Conservation (phyloP, 2,113 vertebrate genomes). For the Benitochromis conjunctus region DNA sequence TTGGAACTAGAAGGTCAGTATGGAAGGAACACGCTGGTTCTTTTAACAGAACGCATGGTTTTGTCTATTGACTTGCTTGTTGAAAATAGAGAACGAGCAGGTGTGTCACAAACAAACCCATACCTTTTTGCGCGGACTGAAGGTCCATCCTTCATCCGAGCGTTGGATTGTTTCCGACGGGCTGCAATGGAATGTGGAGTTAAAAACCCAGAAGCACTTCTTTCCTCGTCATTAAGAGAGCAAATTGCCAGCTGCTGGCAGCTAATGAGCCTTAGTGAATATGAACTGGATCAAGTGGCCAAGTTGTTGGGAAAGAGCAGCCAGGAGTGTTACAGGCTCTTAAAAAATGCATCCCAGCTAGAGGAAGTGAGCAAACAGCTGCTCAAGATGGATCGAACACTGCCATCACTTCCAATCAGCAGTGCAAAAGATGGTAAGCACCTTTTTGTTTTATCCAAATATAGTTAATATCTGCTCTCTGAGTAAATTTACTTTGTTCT, state of each 20-base stretch:
- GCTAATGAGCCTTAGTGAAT: constrained; percentile 57
- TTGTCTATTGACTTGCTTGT: constrained; percentile 56
- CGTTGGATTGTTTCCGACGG: constrained; percentile 62
- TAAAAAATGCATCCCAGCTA: constrained; percentile 36
- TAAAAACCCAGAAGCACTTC: constrained; percentile 62
- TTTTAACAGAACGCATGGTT: constrained; percentile 61
- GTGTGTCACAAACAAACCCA: constrained; percentile 57
- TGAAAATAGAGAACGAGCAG: constrained; percentile 43
- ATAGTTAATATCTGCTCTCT: neutral
- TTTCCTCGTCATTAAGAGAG: constrained; percentile 59
- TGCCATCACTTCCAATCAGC: neutral
- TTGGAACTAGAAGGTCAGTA: constrained; percentile 67
- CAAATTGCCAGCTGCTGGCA: constrained; percentile 67
- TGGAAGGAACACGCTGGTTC: constrained; percentile 64
- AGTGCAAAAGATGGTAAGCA: constrained; percentile 41
- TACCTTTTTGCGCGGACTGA: constrained; percentile 70
- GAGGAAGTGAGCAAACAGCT: constrained; percentile 62
- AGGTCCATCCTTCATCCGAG: constrained; percentile 64
- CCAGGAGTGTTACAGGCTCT: constrained; percentile 45
- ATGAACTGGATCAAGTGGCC: constrained; percentile 50
- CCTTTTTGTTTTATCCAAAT: neutral
- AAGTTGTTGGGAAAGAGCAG: constrained; percentile 30
- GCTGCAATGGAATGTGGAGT: constrained; percentile 59
- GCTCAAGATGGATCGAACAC: constrained; percentile 48
- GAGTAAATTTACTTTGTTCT: neutral